These are phyloP conservation scores for Conistra vaccinii DNA, from an alignment of 2,888 invertebrate species.

Conservation along the genomic window DNA sequence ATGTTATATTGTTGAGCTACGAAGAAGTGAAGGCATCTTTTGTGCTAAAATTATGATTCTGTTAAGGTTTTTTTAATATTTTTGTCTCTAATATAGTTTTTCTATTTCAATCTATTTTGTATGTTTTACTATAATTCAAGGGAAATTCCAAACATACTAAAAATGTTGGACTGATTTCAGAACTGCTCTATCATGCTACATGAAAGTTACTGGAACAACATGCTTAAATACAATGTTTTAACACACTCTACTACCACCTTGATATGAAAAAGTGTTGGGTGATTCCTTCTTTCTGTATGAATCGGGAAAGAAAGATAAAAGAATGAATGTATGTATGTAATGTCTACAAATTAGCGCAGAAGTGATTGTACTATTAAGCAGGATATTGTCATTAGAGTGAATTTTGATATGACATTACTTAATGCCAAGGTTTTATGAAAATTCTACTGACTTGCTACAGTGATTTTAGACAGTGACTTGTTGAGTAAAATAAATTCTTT, in stretches of 20 bases:
- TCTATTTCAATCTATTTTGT: background rate
- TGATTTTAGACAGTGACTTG: background rate
- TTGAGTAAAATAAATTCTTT: background rate
- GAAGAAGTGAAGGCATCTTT: background rate
- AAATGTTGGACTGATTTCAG: background rate
- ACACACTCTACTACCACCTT: constrained; percentile 52
- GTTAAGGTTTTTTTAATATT: background rate
- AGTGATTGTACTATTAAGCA: constrained; percentile 12
- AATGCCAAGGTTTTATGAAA: background rate
- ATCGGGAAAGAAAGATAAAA: constrained; percentile 14
- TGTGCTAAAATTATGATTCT: background rate
- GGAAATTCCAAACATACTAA: background rate
- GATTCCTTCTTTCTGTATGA: constrained; percentile 13
- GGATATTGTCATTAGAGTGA: background rate
- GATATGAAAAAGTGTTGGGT: constrained; percentile 27
- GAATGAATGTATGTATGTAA: constrained; percentile 14
- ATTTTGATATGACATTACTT: constrained; percentile 3
- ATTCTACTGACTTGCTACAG: constrained; percentile 4
- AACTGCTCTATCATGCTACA: constrained; percentile 42
- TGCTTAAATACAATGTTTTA: constrained; percentile 40
- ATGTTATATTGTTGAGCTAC: background rate
- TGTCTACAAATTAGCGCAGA: constrained; percentile 10
- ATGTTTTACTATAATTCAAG: background rate
- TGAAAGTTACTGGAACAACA: constrained; percentile 48
- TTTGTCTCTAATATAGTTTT: background rate